Evolutionary conservation across 2,888 invertebrate genomes (phyloP).

Genomic region (Leptopilina myrica): DNA sequence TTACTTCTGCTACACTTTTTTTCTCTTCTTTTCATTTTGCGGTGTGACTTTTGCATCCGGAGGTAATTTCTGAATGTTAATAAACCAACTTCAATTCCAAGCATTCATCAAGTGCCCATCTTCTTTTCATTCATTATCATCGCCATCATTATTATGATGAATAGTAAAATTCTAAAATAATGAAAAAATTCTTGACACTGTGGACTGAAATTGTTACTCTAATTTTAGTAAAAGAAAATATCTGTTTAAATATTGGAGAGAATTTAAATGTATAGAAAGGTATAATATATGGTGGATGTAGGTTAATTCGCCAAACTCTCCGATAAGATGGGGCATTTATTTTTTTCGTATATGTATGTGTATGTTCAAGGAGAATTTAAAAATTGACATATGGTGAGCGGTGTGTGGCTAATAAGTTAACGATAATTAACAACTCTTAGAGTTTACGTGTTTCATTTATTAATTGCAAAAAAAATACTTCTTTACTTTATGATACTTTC

Average conservation of each 20-base stretch:
- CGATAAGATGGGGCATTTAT: slow-evolving; percentile 16
- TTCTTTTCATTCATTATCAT: slow-evolving; percentile 1
- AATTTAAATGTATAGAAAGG: slow-evolving; percentile 6
- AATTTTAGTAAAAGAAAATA: background rate
- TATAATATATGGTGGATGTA: background rate
- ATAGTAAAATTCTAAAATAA: background rate
- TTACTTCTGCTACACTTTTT: background rate
- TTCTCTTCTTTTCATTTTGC: background rate
- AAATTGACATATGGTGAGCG: slow-evolving; percentile 12
- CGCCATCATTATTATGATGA: background rate
- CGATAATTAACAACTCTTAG: background rate
- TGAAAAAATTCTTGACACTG: background rate
- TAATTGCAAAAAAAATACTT: background rate
- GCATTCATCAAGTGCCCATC: slow-evolving; percentile 1
- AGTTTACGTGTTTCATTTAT: background rate
- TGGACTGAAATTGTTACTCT: background rate
- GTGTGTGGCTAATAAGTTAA: background rate
- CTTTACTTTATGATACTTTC: background rate
- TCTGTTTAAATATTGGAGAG: background rate
- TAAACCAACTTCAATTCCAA: background rate
- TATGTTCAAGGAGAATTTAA: background rate
- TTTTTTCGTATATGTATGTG: too few species aligned
- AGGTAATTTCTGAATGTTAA: too few species aligned
- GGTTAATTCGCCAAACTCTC: slow-evolving; percentile 12
- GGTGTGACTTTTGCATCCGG: background rate